These are phyloP conservation scores for Pan troglodytes DNA, from an alignment of 2,113 vertebrate genomes.

Conservation along the genomic window NHGRI_mPanTro3-v2.1_pri NC_072410.2:48214501-48215000, in stretches of 20 bases:
- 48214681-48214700: too few relatives aligned
- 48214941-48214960: slow-evolving; percentile 75
- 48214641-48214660: too few relatives aligned
- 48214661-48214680: too few relatives aligned
- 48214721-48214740: too few relatives aligned
- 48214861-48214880: not conserved
- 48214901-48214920: slow-evolving; percentile 50
- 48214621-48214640: not conserved
- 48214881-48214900: slow-evolving; percentile 12
- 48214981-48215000: slow-evolving; percentile 83
- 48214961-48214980: slow-evolving; percentile 64
- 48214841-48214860: not conserved
- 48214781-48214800: not conserved
- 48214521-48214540: not conserved
- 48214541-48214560: not conserved
- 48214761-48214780: not conserved
- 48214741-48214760: too few relatives aligned
- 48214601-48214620: not conserved
- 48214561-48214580: not conserved
- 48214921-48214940: slow-evolving; percentile 86
- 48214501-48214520: not conserved
- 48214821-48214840: not conserved
- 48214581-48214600: not conserved
- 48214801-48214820: not conserved
- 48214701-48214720: too few relatives aligned